Base-by-base conservation (phyloP, 2,888 invertebrate genomes). In the Drosophila glabriapex region DNA sequence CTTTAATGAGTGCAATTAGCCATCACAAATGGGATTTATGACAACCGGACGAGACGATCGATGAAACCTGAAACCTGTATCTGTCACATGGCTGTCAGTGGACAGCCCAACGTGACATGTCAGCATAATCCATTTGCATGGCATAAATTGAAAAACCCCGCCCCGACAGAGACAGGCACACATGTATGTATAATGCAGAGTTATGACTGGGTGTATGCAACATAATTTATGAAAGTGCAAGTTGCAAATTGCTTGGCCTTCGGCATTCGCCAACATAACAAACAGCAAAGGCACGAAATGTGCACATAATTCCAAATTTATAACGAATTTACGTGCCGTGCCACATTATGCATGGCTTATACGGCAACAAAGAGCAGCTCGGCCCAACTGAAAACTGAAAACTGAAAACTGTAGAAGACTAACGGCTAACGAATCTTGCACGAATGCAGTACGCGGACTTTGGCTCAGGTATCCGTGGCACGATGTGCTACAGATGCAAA, bases 151-250 rank as follows among this genome's bases (percentile, higher is more conserved):
- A 79, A 81, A 83, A 69, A 61, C 63, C 25, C 14, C 53, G 16
- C 39, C 39, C 28, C n/a, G 46, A 56, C 59, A 68, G 46, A 61
- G 56, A 59, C 31, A 50, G n/a, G 68, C 33, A 37, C 63, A 52
- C 43, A 31, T 31, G 31, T 9, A 9, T 31, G 9, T 9, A 29
- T 14, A 68, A 80, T 72, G 53, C 59, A 85, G 72, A 69, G 49
- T 53, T 76, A 68, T 65, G 68, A 54, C 69, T 60, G 59, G 81
- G 41, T 55, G 78, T 68, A 67, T 78, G 86, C 78, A 80, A 85
- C 85, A 85, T 85, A 88, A 85, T 88, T 85, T 80, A 85, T 82
- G 78, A 85, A 88, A 88, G 86, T 85, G 89, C 85, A 85, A 85
- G 89, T 85, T 85, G 86, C 82, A 85, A 85, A 85, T 85, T 78